Evolutionary conservation across 1,140 invertebrate species (phyloP).

Genomic region (Aphis craccivora): DNA sequence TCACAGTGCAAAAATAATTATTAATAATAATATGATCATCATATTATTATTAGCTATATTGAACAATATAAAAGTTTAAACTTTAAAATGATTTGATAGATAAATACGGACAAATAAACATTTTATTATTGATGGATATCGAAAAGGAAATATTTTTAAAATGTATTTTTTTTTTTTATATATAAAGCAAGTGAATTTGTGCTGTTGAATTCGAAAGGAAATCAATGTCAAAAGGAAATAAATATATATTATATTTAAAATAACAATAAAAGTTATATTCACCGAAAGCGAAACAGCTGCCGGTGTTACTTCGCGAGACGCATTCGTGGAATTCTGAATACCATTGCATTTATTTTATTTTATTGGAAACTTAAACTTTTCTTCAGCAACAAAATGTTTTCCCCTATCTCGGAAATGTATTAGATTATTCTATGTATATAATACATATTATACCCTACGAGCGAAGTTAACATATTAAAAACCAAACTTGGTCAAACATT

Average conservation of each 20-base stretch:
- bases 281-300: constrained; percentile 39
- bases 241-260: constrained; percentile 24
- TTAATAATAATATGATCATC: not conserved
- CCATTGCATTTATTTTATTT: constrained; percentile 21
- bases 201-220: not conserved
- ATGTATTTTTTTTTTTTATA: not conserved
- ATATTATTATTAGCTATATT: not conserved
- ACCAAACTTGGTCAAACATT: constrained; percentile 33
- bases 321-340: constrained; percentile 46
- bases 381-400: constrained; percentile 8
- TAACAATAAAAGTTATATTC: constrained; percentile 46
- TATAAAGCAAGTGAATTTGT: not conserved
- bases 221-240: not conserved
- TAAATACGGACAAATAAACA: not conserved
- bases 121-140: not conserved
- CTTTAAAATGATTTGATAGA: not conserved
- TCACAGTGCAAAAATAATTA: not conserved
- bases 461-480: constrained; percentile 51
- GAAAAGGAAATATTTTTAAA: not conserved
- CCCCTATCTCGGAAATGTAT: not conserved
- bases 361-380: constrained; percentile 44
- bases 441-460: not conserved
- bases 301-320: not conserved
- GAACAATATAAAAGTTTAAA: not conserved
- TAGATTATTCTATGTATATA: not conserved